phyloP scores from a whole-genome alignment of 2,888 invertebrate genomes.

The Rugalucina vietnamica region DNA sequence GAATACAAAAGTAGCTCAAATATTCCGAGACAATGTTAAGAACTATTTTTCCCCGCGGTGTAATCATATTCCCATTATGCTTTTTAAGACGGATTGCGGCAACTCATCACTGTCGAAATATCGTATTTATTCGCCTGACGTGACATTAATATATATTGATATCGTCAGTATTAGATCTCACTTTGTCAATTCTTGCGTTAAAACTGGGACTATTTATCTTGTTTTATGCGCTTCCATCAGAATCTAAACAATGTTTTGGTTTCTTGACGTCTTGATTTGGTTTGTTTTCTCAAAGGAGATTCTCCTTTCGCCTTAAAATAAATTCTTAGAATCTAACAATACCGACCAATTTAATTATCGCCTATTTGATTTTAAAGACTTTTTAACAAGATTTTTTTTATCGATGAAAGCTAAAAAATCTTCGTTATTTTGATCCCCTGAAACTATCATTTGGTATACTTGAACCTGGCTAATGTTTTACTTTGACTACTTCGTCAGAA shows the following conservation, averaged over 20 bases:
- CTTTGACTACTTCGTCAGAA: too few species aligned
- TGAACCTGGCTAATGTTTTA: too few species aligned
- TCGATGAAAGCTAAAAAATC: too few species aligned
- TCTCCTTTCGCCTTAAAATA: background rate
- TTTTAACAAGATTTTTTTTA: too few species aligned
- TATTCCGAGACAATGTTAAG: conserved; percentile 30
- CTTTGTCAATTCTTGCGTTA: conserved; percentile 40
- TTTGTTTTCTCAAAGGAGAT: background rate
- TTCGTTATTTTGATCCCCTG: too few species aligned
- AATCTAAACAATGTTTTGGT: background rate
- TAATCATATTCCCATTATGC: conserved; percentile 51
- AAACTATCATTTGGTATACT: too few species aligned
- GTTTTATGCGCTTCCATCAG: background rate
- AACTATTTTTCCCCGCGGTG: conserved; percentile 54
- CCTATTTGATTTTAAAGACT: background rate
- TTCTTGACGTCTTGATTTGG: background rate
- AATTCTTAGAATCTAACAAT: background rate
- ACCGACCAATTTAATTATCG: background rate
- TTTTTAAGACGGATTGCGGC: conserved; percentile 43
- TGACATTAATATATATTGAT: conserved; percentile 61
- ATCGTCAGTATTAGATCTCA: conserved; percentile 35
- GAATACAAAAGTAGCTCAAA: too few species aligned
- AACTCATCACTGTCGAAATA: conserved; percentile 51
- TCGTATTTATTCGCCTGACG: conserved; percentile 48
- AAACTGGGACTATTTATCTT: conserved; percentile 10